These are phyloP conservation scores for Onchidella celtica DNA, from an alignment of 2,888 invertebrate genomes.

Conservation along the genomic window DNA sequence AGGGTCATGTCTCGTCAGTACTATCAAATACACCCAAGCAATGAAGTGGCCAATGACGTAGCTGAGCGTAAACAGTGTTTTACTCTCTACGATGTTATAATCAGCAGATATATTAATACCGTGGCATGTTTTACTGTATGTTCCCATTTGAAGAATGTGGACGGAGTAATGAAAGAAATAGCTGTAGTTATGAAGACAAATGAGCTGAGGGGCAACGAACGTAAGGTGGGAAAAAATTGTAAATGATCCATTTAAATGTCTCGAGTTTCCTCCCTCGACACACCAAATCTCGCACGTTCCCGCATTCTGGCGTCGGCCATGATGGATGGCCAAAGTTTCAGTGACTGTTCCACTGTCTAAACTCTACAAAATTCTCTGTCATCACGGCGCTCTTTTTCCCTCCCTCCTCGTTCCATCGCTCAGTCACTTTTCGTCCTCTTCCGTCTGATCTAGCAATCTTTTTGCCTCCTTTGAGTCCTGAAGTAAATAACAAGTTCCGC, in stretches of 20 bases:
- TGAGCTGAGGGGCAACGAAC: slow-evolving; percentile 13
- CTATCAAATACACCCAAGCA: no score
- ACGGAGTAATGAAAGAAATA: background rate
- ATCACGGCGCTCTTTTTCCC: background rate
- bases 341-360: background rate
- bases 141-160: no score
- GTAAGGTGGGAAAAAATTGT: background rate
- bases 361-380: background rate
- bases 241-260: slow-evolving; percentile 29
- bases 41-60: no score
- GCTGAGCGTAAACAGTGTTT: no score
- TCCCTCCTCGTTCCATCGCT: background rate
- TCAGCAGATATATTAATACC: no score
- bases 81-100: no score
- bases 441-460: background rate
- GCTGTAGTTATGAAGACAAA: slow-evolving; percentile 27
- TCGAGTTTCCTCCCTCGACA: slow-evolving; percentile 9
- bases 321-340: slow-evolving; percentile 11
- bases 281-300: slow-evolving; percentile 25
- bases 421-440: background rate
- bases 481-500: no score
- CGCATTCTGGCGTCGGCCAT: slow-evolving; percentile 15
- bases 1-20: no score
- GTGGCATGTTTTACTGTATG: no score
- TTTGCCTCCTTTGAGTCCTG: slow-evolving; percentile 3